A percentile compares a stretch with the other conserved stretches of the same genome.
Evolutionary conservation across 2,888 invertebrate genomes (phyloP).

Genomic region (Protonemura montana): DNA sequence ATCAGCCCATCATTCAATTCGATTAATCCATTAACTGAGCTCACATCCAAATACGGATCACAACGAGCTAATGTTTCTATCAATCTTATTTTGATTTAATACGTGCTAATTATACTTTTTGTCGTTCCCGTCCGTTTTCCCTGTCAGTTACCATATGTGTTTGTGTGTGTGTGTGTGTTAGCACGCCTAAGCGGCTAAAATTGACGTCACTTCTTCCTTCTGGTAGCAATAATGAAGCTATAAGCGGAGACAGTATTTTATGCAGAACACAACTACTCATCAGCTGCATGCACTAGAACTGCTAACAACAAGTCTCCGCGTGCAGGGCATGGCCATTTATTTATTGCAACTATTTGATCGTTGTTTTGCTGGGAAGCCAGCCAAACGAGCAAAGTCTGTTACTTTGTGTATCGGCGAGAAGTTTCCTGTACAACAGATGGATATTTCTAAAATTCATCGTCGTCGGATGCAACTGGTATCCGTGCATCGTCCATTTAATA

Average conservation of each 20-base stretch:
- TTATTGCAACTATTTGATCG: neutral
- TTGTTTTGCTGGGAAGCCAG: neutral
- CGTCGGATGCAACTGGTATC: too few species aligned
- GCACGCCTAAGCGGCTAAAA: neutral
- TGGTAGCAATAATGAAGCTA: conserved; percentile 28
- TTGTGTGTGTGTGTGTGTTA: too few species aligned
- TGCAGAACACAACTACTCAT: neutral
- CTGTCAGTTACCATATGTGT: neutral
- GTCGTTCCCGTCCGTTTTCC: neutral
- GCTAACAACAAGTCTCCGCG: neutral
- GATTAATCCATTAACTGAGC: neutral
- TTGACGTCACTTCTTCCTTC: conserved; percentile 3
- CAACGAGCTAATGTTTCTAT: neutral
- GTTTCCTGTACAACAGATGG: neutral
- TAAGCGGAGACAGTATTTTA: conserved; percentile 2
- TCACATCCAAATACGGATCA: neutral
- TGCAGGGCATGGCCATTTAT: neutral
- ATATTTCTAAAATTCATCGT: too few species aligned
- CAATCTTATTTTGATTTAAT: neutral
- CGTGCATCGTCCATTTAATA: too few species aligned
- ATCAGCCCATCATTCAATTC: conserved; percentile 1
- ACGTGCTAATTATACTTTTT: neutral
- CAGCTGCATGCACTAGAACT: neutral
- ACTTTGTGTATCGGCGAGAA: neutral
- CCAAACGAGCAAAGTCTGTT: neutral